phyloP scores from a whole-genome alignment of 2,113 vertebrate genomes.

The Sprattus sprattus region DNA sequence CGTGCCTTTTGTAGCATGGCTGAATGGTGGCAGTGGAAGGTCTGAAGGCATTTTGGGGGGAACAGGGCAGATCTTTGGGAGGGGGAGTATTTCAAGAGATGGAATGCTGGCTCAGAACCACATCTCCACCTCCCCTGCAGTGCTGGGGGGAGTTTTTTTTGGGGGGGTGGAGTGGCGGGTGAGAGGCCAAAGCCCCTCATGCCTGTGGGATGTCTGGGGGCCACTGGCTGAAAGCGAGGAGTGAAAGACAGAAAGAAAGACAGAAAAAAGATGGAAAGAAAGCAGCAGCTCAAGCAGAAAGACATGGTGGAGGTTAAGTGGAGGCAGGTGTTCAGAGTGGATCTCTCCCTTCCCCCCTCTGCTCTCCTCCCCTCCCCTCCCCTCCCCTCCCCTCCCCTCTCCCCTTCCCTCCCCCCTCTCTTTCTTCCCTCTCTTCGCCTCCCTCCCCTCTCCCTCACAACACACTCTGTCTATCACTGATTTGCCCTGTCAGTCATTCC shows the following conservation, averaged over 20 bases:
- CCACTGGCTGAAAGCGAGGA: slow-evolving; percentile 55
- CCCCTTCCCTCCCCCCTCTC: slow-evolving; percentile 26
- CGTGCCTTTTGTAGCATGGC: neutral
- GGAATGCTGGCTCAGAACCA: neutral
- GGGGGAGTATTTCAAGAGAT: neutral
- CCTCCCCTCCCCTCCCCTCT: slow-evolving; percentile 44
- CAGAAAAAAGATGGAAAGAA: slow-evolving; percentile 57
- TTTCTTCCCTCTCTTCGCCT: slow-evolving; percentile 39
- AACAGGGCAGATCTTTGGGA: neutral
- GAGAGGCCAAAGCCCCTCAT: slow-evolving; percentile 58
- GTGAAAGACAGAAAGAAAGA: neutral
- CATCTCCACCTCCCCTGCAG: slow-evolving; percentile 10
- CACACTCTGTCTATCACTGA: neutral
- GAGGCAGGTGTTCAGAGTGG: slow-evolving; percentile 71
- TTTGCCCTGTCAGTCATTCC: neutral
- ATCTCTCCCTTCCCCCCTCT: neutral
- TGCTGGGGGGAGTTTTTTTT: neutral
- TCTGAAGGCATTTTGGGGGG: neutral
- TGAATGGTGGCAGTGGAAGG: neutral
- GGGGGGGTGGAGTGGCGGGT: slow-evolving; percentile 47
- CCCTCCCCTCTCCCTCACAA: slow-evolving; percentile 29
- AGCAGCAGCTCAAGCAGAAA: slow-evolving; percentile 80
- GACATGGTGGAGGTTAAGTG: slow-evolving; percentile 75
- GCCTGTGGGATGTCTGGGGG: slow-evolving; percentile 60
- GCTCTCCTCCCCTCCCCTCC: slow-evolving; percentile 31